A percentile compares a stretch with the other conserved stretches of the same genome.
Conservation (phyloP, 2,888 invertebrate species). For the Trimorus sp. region DNA sequence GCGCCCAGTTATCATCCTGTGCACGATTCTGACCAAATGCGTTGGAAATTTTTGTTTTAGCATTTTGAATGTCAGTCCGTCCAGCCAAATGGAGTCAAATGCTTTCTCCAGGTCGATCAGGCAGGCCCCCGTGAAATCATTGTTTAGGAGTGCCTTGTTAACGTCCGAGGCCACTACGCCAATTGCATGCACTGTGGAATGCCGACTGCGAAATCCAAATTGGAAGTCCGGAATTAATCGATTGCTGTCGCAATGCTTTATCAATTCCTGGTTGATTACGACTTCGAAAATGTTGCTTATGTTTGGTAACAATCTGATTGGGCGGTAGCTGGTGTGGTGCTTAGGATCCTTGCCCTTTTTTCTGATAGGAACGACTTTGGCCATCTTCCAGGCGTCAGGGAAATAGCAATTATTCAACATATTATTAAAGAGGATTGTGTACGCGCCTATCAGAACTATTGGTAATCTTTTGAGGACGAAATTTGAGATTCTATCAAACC, state of each 20-base stretch:
- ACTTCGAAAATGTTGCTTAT: conserved; percentile 44
- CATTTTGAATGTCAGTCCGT: neutral
- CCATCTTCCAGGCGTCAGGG: conserved; percentile 53
- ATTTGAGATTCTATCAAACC: conserved; percentile 46
- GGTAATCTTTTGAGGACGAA: conserved; percentile 40
- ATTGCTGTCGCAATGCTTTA: conserved; percentile 2
- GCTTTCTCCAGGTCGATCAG: no score
- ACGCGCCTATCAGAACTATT: neutral
- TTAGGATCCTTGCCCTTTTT: conserved; percentile 36
- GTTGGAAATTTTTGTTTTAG: neutral
- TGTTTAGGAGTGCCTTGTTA: neutral
- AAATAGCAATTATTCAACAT: conserved; percentile 53
- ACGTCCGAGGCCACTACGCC: neutral
- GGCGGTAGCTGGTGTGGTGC: conserved; percentile 49
- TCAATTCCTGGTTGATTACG: neutral
- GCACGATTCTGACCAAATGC: neutral
- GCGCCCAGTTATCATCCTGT: neutral
- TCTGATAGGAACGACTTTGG: conserved; percentile 49
- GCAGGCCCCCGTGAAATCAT: neutral
- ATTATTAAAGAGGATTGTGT: conserved; percentile 54
- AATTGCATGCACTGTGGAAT: conserved; percentile 1
- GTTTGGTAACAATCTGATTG: conserved; percentile 62
- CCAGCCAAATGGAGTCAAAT: no score
- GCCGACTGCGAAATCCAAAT: neutral
- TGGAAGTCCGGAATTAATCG: conserved; percentile 11